Evolutionary conservation across 2,888 invertebrate species (phyloP), one percentile per base, ranked within the genome.

Genomic region (Glomeris marginata): DNA sequence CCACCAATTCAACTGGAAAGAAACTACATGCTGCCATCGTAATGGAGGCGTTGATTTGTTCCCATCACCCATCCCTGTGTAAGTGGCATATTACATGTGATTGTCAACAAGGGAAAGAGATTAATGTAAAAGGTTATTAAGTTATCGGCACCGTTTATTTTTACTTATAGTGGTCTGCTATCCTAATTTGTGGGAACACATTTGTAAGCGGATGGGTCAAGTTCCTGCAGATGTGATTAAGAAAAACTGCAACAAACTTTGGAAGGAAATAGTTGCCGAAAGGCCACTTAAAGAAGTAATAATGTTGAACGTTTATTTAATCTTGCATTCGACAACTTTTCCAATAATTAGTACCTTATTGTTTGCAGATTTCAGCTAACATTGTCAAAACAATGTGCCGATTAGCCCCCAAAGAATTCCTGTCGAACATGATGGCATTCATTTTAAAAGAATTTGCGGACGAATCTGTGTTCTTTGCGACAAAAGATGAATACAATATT

Each of bases 401-500:
- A 2, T 66, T 80, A 6, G 77, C 78, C 59, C 74, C 82, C 0
- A 67, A 85, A 34, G 67, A 69, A 8, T 71, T 72, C 54, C 75
- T 81, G 5, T 74, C 73, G 38, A 65, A 66, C 18, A 72, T 77
- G 58, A 71, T 91, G 34, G 72, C 69, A 48, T 76, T 82, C 62
- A 69, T 76, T 0, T 76, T 74, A 51, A 37, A 36, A 21, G 28
- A 42, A 5, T 34, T 52, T 3, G 52, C 54, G 22, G 60, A 64
- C 54, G 52, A 61, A 2, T 60, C 59, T 5, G 75, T 88, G 57
- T 71, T 78, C 47, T 74, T 75, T 54, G 77, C 92, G 21, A 80
- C 84, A 0, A 75, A 84, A 59, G 80, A 81, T 51, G 84, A 88
- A 58, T 85, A 82, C 64, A 79, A 80, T 57, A 83, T 81, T 2